Conservation (phyloP, 2,797 vertebrate genomes). For the Dicrostonyx torquatus region DNA sequence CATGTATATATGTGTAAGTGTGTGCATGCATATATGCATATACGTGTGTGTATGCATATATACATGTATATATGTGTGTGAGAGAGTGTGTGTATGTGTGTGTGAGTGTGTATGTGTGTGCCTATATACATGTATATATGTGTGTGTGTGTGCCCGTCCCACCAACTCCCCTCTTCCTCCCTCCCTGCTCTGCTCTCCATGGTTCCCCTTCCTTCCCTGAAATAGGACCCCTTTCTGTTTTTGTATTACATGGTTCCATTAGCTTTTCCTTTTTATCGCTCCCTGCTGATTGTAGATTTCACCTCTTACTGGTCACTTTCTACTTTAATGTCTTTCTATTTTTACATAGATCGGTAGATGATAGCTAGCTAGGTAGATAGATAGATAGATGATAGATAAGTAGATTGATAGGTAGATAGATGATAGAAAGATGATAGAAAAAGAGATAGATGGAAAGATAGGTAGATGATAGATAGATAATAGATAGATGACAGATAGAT, state of each 20-base stretch:
- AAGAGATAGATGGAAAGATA: background rate
- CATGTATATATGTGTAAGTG: too few species aligned
- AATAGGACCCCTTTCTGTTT: background rate
- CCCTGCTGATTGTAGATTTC: background rate
- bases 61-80: too few species aligned
- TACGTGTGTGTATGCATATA: too few species aligned
- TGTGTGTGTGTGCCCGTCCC: background rate
- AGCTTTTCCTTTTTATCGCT: background rate
- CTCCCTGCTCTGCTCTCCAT: background rate
- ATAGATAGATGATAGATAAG: background rate
- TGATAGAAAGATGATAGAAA: background rate
- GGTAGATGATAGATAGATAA: background rate
- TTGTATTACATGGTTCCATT: background rate
- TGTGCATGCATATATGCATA: too few species aligned
- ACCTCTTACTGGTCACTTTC: background rate
- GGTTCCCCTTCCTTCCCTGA: background rate
- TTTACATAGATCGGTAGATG: background rate
- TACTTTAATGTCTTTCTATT: background rate
- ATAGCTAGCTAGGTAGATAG: background rate
- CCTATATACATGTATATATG: too few species aligned
- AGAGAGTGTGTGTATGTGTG: too few species aligned
- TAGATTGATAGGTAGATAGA: background rate
- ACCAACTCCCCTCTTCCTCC: background rate
- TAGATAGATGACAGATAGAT: background rate
- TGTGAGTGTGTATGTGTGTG: too few species aligned